phyloP scores from a whole-genome alignment of 2,797 vertebrate genomes.

The Helarctos malayanus region DNA sequence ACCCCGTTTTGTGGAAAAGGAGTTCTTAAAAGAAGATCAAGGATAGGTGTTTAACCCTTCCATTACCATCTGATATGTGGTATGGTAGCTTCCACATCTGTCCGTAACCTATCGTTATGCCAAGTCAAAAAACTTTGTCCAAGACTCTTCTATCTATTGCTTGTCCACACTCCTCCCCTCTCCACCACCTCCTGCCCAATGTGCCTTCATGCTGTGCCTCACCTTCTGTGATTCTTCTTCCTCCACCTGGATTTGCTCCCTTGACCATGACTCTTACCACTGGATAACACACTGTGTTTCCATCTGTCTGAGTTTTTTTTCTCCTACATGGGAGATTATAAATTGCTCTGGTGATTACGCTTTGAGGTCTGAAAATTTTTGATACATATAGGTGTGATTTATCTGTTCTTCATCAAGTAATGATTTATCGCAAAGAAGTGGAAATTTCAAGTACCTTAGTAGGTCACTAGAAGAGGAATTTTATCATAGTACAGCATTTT shows the following conservation, averaged over 20 bases:
- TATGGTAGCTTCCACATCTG: background rate
- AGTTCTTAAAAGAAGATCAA: background rate
- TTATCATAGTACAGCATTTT: background rate
- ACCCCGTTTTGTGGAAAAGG: background rate
- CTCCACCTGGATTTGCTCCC: background rate
- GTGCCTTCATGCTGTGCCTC: background rate
- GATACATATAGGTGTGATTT: background rate
- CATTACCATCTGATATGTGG: background rate
- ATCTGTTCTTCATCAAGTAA: background rate
- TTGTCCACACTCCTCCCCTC: background rate
- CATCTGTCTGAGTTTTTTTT: background rate
- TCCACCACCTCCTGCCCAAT: background rate
- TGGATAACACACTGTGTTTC: background rate
- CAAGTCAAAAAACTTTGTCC: background rate
- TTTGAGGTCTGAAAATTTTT: constrained; percentile 1
- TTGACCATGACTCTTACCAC: background rate
- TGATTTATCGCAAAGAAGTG: background rate
- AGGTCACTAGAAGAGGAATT: background rate
- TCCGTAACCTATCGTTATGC: background rate
- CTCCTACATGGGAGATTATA: background rate
- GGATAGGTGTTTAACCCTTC: background rate
- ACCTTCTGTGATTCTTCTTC: background rate
- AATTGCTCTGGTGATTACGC: background rate
- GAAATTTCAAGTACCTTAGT: background rate
- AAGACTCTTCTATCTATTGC: background rate